Percentiles rank a stretch among this genome's conserved stretches.
phyloP scores from a whole-genome alignment of 1,140 invertebrate genomes.

The Hormaphis cornu region DNA sequence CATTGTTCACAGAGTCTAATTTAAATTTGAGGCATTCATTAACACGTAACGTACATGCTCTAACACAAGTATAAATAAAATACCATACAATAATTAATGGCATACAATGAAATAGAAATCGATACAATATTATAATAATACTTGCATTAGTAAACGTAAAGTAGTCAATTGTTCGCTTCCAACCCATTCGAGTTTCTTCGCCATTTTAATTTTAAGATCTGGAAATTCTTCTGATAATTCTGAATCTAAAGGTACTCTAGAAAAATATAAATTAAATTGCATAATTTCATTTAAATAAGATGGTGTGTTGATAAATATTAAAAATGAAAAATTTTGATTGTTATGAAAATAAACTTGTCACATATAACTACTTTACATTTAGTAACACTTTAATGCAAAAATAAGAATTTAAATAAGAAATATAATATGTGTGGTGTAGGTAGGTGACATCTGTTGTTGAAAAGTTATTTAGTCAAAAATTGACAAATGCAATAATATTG shows the following conservation, averaged over 20 bases:
- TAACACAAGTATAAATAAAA: not conserved
- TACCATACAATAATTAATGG: not conserved
- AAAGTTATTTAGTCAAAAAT: no score
- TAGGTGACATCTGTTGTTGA: no score
- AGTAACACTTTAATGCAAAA: no score
- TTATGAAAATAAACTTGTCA: no score
- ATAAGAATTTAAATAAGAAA: no score
- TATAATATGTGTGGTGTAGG: no score
- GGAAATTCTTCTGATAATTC: constrained; percentile 12
- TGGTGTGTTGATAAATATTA: no score
- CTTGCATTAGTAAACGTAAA: not conserved
- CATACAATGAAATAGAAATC: not conserved
- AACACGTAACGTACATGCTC: not conserved
- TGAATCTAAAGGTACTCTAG: not conserved
- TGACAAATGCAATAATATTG: no score
- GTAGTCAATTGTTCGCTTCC: not conserved
- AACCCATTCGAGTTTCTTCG: not conserved
- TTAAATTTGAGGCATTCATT: constrained; percentile 8
- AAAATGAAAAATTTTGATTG: no score
- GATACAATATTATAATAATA: not conserved
- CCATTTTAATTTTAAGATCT: not conserved
- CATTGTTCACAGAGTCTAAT: not conserved
- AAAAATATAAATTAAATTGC: no score
- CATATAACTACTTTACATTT: no score
- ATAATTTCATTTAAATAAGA: no score